Conservation (phyloP, 1,140 invertebrate species). For the Euwallacea fornicatus region DNA sequence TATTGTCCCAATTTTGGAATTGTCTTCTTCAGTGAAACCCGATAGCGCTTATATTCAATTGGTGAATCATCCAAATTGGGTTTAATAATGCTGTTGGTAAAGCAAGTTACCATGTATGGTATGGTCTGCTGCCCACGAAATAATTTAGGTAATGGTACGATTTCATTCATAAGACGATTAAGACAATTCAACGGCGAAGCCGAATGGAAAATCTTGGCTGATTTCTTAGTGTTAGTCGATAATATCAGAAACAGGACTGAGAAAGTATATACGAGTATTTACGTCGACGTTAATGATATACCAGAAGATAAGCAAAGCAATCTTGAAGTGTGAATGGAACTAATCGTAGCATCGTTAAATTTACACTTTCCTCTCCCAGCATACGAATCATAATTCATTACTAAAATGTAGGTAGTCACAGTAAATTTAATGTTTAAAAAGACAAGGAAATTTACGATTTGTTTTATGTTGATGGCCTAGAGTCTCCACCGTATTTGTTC, state of each 20-base stretch:
- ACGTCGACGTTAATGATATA: background rate
- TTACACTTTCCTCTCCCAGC: background rate
- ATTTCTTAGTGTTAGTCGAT: background rate
- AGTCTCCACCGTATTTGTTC: too few species aligned
- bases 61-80: constrained; percentile 22
- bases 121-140: constrained; percentile 18
- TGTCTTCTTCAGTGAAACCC: too few species aligned
- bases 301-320: background rate
- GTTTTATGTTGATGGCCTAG: too few species aligned
- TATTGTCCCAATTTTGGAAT: too few species aligned
- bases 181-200: background rate
- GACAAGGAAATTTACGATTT: too few species aligned
- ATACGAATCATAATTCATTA: background rate
- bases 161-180: constrained; percentile 26
- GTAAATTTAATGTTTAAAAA: too few species aligned
- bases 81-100: constrained; percentile 23
- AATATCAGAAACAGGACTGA: background rate
- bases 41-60: background rate
- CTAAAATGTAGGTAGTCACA: too few species aligned
- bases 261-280: background rate
- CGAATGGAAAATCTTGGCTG: constrained; percentile 9
- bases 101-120: constrained; percentile 19
- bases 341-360: background rate
- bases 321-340: background rate
- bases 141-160: constrained; percentile 21